A percentile compares a stretch with the other conserved stretches of the same genome.
Conservation (phyloP, 30 jellyfish, hydroid and myxozoan species). For the Euphysa ruthae region DNA sequence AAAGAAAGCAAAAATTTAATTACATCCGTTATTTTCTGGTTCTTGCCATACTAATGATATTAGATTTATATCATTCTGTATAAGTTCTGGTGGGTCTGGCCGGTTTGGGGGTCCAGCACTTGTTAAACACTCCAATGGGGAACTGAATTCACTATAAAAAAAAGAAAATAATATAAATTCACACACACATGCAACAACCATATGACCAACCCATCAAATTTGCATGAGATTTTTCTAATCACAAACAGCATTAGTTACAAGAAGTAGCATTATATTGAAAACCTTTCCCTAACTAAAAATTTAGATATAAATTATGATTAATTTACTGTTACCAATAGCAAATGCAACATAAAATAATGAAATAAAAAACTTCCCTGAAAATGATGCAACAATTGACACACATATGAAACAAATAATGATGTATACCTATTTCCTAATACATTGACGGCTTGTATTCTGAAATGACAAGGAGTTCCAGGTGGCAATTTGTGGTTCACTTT, state of each 20-base stretch:
- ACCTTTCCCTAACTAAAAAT: neutral
- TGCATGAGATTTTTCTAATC: no score
- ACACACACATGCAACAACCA: neutral
- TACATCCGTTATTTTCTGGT: conserved; percentile 92
- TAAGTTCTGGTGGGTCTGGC: conserved; percentile 61
- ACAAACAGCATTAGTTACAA: neutral
- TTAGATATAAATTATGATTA: no score
- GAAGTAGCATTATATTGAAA: neutral
- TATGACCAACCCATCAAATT: no score
- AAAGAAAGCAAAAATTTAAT: neutral
- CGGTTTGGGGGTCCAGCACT: conserved; percentile 93
- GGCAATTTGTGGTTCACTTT: conserved; percentile 72
- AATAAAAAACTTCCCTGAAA: neutral
- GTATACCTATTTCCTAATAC: conserved; percentile 73
- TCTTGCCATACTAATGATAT: conserved; percentile 58
- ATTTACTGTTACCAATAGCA: no score
- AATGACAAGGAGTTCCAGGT: conserved; percentile 68
- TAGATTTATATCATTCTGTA: conserved; percentile 41
- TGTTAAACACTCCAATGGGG: conserved; percentile 77
- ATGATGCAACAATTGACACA: neutral
- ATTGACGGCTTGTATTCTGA: conserved; percentile 61
- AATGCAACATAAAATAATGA: no score
- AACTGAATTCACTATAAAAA: conserved; percentile 60
- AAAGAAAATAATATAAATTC: neutral
- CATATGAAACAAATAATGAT: neutral